A percentile compares a stretch with the other conserved stretches of the same genome.
These are phyloP conservation scores for Phaenicophaeus curvirostris DNA, from an alignment of 2,797 vertebrate genomes.

Conservation along the genomic window DNA sequence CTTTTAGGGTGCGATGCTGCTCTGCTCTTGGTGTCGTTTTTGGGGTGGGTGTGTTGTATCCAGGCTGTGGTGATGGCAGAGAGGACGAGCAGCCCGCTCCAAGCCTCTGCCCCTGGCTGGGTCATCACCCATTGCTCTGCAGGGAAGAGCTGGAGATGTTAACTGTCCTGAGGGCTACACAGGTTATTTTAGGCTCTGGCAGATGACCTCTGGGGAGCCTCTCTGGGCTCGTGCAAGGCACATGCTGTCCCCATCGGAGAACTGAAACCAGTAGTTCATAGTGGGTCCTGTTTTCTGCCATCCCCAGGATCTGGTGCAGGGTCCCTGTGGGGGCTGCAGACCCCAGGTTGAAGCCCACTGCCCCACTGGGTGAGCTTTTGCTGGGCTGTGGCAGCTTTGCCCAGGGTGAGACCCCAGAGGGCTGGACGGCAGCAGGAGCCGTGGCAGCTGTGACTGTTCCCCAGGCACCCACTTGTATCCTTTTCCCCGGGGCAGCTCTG, in stretches of 20 bases:
- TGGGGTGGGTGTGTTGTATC: not conserved
- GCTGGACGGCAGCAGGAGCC: not conserved
- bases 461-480: not conserved
- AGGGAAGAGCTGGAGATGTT: accelerated
- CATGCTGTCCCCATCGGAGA: not conserved
- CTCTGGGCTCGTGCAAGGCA: not conserved
- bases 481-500: not conserved
- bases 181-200: accelerated
- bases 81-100: not conserved
- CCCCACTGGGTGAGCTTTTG: accelerated
- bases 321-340: not conserved
- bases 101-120: accelerated
- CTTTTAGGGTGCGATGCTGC: accelerated
- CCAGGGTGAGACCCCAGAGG: accelerated
- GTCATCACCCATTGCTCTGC: not conserved
- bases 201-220: too few species aligned
- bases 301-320: accelerated
- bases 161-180: accelerated
- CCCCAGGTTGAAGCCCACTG: accelerated
- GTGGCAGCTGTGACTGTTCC: not conserved
- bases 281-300: not conserved
- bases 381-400: not conserved
- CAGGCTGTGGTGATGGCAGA: not conserved
- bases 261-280: accelerated
- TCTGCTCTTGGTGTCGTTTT: not conserved